These are phyloP conservation scores for Caenorhabditis doughertyi DNA, from an alignment of 2,888 invertebrate species.

Conservation along the genomic window DNA sequence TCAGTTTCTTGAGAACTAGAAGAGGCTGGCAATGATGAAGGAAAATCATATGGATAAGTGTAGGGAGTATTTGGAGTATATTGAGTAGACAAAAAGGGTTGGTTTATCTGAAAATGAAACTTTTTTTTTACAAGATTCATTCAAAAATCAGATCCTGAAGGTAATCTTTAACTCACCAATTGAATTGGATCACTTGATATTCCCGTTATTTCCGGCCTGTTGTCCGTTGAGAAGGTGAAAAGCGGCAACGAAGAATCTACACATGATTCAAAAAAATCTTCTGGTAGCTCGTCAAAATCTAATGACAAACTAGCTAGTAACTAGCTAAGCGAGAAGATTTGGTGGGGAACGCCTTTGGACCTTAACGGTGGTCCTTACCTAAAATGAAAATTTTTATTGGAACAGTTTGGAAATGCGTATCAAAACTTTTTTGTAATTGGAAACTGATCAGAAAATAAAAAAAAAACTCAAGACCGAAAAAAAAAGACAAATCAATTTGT, in stretches of 20 bases:
- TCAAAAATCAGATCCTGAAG: too few relatives aligned
- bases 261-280: conserved; percentile 56
- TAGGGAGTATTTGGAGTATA: neutral
- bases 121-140: neutral
- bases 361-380: conserved; percentile 37
- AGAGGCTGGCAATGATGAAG: conserved; percentile 1
- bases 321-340: conserved; percentile 14
- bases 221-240: conserved; percentile 26
- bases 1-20: conserved; percentile 11
- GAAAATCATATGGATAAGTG: conserved; percentile 7
- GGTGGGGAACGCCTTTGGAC: conserved; percentile 16
- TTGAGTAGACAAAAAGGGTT: neutral
- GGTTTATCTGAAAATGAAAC: conserved; percentile 7
- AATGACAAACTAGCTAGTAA: conserved; percentile 66
- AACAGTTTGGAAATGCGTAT: neutral
- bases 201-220: conserved; percentile 12
- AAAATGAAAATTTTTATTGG: conserved; percentile 11
- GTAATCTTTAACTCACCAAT: conserved; percentile 3
- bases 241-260: neutral
- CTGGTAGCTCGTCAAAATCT: conserved; percentile 66
- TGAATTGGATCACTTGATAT: conserved; percentile 16
- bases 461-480: neutral
- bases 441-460: too few relatives aligned
- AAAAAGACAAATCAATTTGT: conserved; percentile 2
- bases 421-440: neutral